These are phyloP conservation scores for Pterobdella sp. DNA, from an alignment of 2,888 invertebrate species.

Conservation along the genomic window DNA sequence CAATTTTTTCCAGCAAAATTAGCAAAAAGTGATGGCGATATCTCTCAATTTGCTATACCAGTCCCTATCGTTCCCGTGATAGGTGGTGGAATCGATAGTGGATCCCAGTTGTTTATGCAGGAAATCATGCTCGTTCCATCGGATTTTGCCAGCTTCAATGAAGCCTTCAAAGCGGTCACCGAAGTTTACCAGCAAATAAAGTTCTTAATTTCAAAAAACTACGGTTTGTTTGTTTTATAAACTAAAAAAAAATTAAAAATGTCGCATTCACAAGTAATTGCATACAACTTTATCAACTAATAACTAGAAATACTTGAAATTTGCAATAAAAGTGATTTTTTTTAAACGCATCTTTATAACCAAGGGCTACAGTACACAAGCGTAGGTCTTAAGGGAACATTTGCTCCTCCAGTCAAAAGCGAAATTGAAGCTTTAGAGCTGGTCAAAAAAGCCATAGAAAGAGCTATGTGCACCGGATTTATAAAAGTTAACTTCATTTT, in stretches of 20 bases:
- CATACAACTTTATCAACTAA: too few relatives aligned
- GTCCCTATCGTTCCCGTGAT: slow-evolving; percentile 21
- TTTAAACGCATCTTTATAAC: background rate
- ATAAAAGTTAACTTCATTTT: background rate
- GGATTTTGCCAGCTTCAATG: slow-evolving; percentile 80
- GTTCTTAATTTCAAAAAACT: slow-evolving; percentile 14
- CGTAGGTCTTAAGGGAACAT: slow-evolving; percentile 14
- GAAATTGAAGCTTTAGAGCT: slow-evolving; percentile 26
- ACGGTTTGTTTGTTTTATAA: slow-evolving; percentile 8
- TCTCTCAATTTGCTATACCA: background rate
- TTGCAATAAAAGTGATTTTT: too few relatives aligned
- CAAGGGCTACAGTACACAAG: slow-evolving; percentile 11
- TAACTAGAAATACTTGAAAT: too few relatives aligned
- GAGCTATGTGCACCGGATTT: slow-evolving; percentile 19
- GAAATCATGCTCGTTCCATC: slow-evolving; percentile 94
- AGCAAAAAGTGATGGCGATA: background rate
- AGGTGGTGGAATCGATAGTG: slow-evolving; percentile 13
- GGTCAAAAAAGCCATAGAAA: slow-evolving; percentile 23
- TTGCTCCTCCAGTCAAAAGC: slow-evolving; percentile 12
- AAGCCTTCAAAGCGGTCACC: slow-evolving; percentile 96
- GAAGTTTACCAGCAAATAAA: slow-evolving; percentile 84
- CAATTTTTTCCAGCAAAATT: slow-evolving; percentile 5
- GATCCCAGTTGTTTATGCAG: slow-evolving; percentile 59
- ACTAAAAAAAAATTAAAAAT: too few relatives aligned
- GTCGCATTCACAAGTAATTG: too few relatives aligned